Evolutionary conservation across 2,888 invertebrate genomes (phyloP).

Genomic region (Plebejus anna): DNA sequence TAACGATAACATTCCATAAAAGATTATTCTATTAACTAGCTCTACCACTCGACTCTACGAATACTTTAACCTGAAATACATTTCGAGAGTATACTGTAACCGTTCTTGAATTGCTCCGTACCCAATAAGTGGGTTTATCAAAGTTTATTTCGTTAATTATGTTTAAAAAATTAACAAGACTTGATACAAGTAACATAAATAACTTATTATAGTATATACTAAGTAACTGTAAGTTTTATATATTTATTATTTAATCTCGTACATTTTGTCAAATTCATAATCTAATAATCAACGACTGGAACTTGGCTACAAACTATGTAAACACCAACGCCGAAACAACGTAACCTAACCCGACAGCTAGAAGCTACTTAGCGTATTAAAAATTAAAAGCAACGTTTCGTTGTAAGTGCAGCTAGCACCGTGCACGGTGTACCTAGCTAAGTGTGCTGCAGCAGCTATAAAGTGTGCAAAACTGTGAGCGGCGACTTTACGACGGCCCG

Average conservation of each 20-base stretch:
- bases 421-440: not conserved
- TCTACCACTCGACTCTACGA: not conserved
- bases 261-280: too few species aligned
- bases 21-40: not conserved
- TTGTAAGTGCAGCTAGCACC: not conserved
- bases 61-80: not conserved
- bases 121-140: not conserved
- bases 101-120: not conserved
- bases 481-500: slow-evolving; percentile 8
- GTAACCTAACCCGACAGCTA: not conserved
- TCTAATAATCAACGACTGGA: too few species aligned
- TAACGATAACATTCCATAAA: not conserved
- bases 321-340: not conserved
- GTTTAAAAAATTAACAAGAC: not conserved
- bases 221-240: too few species aligned
- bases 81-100: not conserved
- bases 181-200: not conserved
- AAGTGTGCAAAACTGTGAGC: slow-evolving; percentile 7
- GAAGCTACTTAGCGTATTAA: not conserved
- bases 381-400: not conserved
- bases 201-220: too few species aligned
- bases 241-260: too few species aligned
- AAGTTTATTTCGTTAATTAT: not conserved
- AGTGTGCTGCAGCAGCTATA: not conserved
- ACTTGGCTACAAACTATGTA: not conserved